Conservation (phyloP, 1,140 invertebrate genomes). For the Varroa destructor region DNA sequence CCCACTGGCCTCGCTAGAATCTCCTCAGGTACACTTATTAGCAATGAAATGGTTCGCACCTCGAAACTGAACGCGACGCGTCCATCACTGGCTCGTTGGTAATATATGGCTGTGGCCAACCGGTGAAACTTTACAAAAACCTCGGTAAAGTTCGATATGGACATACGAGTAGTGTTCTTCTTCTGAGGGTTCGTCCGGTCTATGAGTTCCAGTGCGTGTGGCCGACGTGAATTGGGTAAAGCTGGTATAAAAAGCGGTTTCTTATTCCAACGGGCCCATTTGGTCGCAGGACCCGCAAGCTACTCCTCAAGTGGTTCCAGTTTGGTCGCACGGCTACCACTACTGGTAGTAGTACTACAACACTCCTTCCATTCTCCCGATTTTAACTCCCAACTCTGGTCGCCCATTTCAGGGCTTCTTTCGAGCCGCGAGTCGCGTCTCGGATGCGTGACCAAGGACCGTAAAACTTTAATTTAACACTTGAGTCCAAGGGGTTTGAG, state of each 20-base stretch:
- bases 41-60: too few species aligned
- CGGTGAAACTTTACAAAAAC: not conserved
- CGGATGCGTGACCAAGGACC: slow-evolving; percentile 24
- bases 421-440: not conserved
- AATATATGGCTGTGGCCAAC: too few species aligned
- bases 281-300: not conserved
- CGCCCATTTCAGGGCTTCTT: not conserved
- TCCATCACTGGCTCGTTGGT: too few species aligned
- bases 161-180: not conserved
- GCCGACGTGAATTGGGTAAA: not conserved
- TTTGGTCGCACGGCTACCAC: not conserved
- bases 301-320: slow-evolving; percentile 22
- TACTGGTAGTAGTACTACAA: too few species aligned
- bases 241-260: slow-evolving; percentile 1
- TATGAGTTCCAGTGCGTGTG: slow-evolving; percentile 1
- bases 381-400: too few species aligned
- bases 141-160: not conserved
- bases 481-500: too few species aligned
- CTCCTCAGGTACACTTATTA: not conserved
- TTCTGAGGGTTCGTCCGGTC: not conserved
- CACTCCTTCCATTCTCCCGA: too few species aligned
- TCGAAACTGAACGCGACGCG: too few species aligned
- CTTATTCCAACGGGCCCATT: not conserved
- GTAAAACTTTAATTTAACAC: slow-evolving; percentile 20
- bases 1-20: not conserved